Percentiles rank a stretch among this genome's conserved stretches.
These are phyloP conservation scores for Momotus momota DNA, from an alignment of 2,797 vertebrate species.

Conservation along the genomic window DNA sequence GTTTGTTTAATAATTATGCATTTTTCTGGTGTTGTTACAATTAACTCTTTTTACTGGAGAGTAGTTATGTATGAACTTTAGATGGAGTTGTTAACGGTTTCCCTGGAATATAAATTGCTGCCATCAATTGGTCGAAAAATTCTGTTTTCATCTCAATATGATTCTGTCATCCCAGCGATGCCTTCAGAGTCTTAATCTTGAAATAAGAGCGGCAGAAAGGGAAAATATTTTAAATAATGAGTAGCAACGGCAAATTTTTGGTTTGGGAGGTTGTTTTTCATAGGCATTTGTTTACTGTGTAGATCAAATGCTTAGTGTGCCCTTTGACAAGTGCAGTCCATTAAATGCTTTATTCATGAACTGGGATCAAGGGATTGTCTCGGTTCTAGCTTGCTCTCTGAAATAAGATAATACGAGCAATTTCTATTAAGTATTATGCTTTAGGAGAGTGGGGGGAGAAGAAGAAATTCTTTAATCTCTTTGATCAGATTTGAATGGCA, in stretches of 20 bases:
- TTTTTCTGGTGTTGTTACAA: constrained; percentile 1
- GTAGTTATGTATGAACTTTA: not conserved
- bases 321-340: constrained; percentile 62
- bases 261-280: constrained; percentile 2
- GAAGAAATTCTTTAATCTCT: constrained; percentile 62
- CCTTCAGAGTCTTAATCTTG: constrained; percentile 1
- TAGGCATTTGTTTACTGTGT: constrained; percentile 54
- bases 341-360: constrained; percentile 76
- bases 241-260: not conserved
- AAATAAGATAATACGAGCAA: constrained; percentile 66
- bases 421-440: constrained; percentile 61
- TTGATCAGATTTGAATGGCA: constrained; percentile 68
- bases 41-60: not conserved
- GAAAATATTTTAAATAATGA: constrained; percentile 28
- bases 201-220: not conserved
- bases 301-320: constrained; percentile 54
- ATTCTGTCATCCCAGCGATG: not conserved
- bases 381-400: constrained; percentile 55
- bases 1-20: not conserved
- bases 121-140: not conserved
- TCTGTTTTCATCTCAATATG: not conserved
- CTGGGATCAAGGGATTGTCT: constrained; percentile 69
- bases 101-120: not conserved
- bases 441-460: not conserved
- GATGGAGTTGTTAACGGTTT: not conserved